Base-by-base conservation (phyloP, 1,140 invertebrate genomes). In the Samia ricini region DNA sequence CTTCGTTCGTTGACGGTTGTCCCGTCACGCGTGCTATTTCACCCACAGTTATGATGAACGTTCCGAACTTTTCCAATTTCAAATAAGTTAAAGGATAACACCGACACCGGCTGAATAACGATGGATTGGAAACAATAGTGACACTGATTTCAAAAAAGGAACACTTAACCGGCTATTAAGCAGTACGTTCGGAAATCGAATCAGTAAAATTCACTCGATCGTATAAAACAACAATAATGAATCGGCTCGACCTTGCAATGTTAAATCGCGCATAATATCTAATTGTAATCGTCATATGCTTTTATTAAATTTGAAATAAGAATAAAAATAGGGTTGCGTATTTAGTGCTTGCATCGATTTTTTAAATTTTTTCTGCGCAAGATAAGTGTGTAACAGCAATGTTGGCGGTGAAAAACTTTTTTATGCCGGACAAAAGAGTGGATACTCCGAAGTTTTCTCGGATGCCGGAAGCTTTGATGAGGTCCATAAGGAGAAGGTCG, bases 341-440 rank as follows among this genome's bases (percentile, higher is more conserved):
- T n/a, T 18, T 51, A 1, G 49, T 36, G 21, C 20, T 20, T 61
- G 20, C 4, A 4, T 52, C 10, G 20, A 52, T 20, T 18, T 19
- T 52, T 29, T 29, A 4, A 29, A 18, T 26, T 26, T 10, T 2
- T 22, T 52, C n/a, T 24, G 24, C 3, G 26, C 6, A 21, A 10
- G 20, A 55, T 56, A n/a, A 19, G 15, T 52, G 20, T 29, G 29
- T 54, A 18, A 10, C 18, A 24, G 86, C 65, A 71, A 91, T 94
- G 92, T 91, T 93, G 72, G 92, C 93, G 12, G 93, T 94, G 24
- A 94, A 94, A 74, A 94, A 94, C 77, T 94, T 94, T 82, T 93
- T 94, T 74, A 89, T 94, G 82, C 93, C 93, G 21, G 93, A 94
- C 69, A 92, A 92, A 65, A 91, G 92, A 72, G 91, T 92, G 74